Evolutionary conservation across 2,797 vertebrate species (phyloP).

Genomic region (Gambelia wislizenii): DNA sequence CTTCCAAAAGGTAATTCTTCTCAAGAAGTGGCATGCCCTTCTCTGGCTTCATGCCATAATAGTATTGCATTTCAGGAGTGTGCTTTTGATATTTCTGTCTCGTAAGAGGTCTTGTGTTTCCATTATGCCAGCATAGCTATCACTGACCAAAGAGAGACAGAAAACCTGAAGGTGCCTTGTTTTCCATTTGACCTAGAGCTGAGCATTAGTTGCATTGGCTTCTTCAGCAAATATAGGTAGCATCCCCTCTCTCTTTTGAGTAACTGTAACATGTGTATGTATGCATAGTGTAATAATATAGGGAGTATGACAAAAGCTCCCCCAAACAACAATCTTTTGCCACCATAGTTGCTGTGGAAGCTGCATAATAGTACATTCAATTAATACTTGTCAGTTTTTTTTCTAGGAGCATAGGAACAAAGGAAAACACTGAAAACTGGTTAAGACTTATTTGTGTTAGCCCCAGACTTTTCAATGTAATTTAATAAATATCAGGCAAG

Average conservation of each 20-base stretch:
- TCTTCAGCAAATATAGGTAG: constrained; percentile 58
- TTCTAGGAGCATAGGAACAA: constrained; percentile 73
- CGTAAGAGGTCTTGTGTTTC: constrained; percentile 60
- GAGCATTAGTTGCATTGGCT: constrained; percentile 31
- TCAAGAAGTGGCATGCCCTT: constrained; percentile 61
- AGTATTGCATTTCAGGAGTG: constrained; percentile 56
- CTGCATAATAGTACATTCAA: constrained; percentile 59
- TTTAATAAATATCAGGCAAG: constrained; percentile 96
- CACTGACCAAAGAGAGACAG: constrained; percentile 48
- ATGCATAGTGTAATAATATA: neutral
- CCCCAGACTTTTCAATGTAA: constrained; percentile 60
- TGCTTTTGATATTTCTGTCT: constrained; percentile 69
- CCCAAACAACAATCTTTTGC: constrained; percentile 40
- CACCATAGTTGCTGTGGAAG: constrained; percentile 52
- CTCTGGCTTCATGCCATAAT: constrained; percentile 58
- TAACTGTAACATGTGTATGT: neutral
- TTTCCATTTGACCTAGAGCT: constrained; percentile 55
- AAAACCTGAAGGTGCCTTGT: constrained; percentile 63
- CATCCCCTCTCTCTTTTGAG: neutral
- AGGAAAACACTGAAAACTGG: constrained; percentile 73
- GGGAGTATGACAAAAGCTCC: constrained; percentile 41
- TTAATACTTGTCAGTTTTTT: constrained; percentile 58
- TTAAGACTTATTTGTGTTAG: constrained; percentile 79
- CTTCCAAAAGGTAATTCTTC: constrained; percentile 67
- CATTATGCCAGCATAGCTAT: constrained; percentile 23